Conservation (phyloP, 2,113 vertebrate species). For the Corydoras sp. region DNA sequence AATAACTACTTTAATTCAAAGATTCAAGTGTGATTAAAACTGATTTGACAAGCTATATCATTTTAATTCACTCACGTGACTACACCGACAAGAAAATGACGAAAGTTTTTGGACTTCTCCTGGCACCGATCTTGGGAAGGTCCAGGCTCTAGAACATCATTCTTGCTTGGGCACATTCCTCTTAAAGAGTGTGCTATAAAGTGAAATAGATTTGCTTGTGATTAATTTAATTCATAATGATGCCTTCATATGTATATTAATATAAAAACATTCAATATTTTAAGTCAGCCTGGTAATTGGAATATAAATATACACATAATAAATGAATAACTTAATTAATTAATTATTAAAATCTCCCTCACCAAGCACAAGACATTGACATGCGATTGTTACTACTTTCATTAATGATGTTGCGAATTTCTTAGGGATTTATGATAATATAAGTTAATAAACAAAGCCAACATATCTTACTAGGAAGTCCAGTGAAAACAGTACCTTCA, state of each 20-base stretch:
- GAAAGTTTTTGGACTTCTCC: conserved; percentile 53
- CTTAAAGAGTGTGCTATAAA: conserved; percentile 33
- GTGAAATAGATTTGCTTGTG: neutral
- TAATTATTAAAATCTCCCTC: neutral
- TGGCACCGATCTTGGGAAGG: conserved; percentile 43
- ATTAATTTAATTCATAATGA: neutral
- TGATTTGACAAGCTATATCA: too few relatives aligned
- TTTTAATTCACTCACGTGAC: conserved; percentile 55
- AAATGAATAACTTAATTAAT: neutral
- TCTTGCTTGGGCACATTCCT: conserved; percentile 30
- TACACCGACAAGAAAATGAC: conserved; percentile 67
- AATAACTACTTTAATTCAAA: neutral
- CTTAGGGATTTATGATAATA: too few relatives aligned
- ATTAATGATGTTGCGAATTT: too few relatives aligned
- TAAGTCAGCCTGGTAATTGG: neutral
- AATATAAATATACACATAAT: neutral
- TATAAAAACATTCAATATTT: too few relatives aligned
- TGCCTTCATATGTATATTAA: too few relatives aligned
- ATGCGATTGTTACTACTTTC: too few relatives aligned
- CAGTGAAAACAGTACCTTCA: conserved; percentile 41
- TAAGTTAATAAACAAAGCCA: neutral
- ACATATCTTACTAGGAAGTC: conserved; percentile 58
- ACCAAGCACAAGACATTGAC: too few relatives aligned
- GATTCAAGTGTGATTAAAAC: neutral
- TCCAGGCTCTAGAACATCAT: conserved; percentile 20